Conservation (phyloP, 2,888 invertebrate genomes). For the Netelia melanura region DNA sequence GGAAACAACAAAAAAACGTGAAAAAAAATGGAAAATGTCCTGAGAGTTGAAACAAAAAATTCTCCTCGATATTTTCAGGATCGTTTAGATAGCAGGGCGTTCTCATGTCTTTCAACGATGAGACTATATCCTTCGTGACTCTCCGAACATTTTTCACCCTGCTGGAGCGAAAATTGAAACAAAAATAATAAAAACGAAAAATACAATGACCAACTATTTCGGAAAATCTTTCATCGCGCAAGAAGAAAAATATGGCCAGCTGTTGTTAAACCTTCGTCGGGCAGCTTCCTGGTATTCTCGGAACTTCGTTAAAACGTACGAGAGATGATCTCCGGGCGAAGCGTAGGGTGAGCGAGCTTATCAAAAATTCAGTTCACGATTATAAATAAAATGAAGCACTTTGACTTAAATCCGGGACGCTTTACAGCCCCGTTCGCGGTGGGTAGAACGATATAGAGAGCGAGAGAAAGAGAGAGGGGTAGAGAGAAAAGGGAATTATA, state of each 20-base stretch:
- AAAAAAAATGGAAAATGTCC: slow-evolving; percentile 18
- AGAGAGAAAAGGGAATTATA: slow-evolving; percentile 64
- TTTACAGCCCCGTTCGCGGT: slow-evolving; percentile 16
- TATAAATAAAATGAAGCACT: slow-evolving; percentile 65
- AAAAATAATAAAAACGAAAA: slow-evolving; percentile 8
- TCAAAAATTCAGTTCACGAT: slow-evolving; percentile 66
- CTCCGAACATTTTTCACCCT: not conserved
- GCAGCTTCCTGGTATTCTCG: slow-evolving; percentile 30
- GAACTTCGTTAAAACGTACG: slow-evolving; percentile 38
- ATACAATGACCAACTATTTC: not conserved
- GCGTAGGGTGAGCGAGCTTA: slow-evolving; percentile 35
- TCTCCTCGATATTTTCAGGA: slow-evolving; percentile 24
- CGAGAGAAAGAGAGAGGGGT: slow-evolving; percentile 15
- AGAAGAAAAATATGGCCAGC: slow-evolving; percentile 44
- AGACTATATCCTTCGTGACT: slow-evolving; percentile 6
- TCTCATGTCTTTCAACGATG: slow-evolving; percentile 54
- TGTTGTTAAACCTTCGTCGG: slow-evolving; percentile 28
- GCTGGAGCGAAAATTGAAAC: not conserved
- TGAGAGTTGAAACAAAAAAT: slow-evolving; percentile 18
- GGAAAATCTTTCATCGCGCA: slow-evolving; percentile 7
- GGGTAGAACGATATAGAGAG: slow-evolving; percentile 10
- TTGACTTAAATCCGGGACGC: slow-evolving; percentile 53
- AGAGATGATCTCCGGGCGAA: slow-evolving; percentile 30
- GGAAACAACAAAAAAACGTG: not conserved
- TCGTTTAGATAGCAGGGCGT: slow-evolving; percentile 45